Percentiles rank a stretch among this genome's conserved stretches.
Evolutionary conservation across 2,113 vertebrate genomes (phyloP).

Genomic region (Orycteropus afer): DNA sequence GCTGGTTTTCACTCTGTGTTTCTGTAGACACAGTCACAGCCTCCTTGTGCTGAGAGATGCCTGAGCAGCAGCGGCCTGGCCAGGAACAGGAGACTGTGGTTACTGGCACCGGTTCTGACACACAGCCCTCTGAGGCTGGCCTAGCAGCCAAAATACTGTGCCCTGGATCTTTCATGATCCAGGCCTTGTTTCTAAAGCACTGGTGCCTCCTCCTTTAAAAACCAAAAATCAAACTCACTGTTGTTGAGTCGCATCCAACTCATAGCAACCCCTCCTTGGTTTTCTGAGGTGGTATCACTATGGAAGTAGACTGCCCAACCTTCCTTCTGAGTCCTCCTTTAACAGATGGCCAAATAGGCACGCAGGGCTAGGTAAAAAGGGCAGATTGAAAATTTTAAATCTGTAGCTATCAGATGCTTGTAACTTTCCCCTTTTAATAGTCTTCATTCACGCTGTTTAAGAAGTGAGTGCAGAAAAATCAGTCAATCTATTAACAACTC

Average conservation of each 20-base stretch:
- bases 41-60: not conserved
- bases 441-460: not conserved
- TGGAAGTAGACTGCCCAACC: too few species aligned
- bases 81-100: not conserved
- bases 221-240: too few species aligned
- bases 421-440: conserved; percentile 22
- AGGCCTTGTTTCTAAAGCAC: not conserved
- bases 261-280: too few species aligned
- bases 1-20: not conserved
- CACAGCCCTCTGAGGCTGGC: not conserved
- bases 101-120: not conserved
- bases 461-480: conserved; percentile 42
- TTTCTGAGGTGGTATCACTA: too few species aligned
- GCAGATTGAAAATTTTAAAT: not conserved
- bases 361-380: not conserved
- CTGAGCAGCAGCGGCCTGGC: not conserved
- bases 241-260: too few species aligned
- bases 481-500: not conserved
- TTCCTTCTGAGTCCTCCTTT: too few species aligned
- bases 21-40: not conserved
- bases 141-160: not conserved
- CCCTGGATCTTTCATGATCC: too few species aligned
- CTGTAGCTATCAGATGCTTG: not conserved
- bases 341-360: not conserved
- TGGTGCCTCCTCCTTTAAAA: not conserved